These are phyloP conservation scores for Australoheros facetus DNA, from an alignment of 2,797 vertebrate species.

Conservation along the genomic window DNA sequence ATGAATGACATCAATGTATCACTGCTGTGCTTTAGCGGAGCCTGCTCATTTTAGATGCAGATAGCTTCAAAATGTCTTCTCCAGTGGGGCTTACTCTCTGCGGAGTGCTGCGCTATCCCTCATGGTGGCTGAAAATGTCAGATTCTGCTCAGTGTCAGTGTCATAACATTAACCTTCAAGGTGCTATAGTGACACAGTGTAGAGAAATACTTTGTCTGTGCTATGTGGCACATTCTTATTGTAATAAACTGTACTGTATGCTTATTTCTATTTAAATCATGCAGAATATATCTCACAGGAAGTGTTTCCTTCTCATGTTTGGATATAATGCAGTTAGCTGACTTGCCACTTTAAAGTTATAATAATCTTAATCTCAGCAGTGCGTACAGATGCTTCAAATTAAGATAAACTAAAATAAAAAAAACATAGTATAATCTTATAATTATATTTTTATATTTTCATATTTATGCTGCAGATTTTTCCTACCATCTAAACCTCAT, in stretches of 20 bases:
- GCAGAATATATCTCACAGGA: background rate
- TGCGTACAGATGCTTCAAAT: background rate
- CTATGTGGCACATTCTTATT: background rate
- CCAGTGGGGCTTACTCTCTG: slow-evolving; percentile 54
- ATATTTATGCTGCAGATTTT: too few species aligned
- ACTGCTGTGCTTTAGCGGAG: slow-evolving; percentile 33
- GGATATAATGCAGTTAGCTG: background rate
- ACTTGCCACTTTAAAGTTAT: background rate
- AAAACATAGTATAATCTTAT: too few species aligned
- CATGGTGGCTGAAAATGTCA: slow-evolving; percentile 60
- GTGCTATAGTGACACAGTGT: slow-evolving; percentile 4
- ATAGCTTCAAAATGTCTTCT: slow-evolving; percentile 71
- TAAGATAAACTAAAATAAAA: background rate
- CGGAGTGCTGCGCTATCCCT: slow-evolving; percentile 55
- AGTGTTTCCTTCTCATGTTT: background rate
- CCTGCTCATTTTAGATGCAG: slow-evolving; percentile 69
- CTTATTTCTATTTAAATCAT: background rate
- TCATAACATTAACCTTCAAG: slow-evolving; percentile 51
- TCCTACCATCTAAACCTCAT: too few species aligned
- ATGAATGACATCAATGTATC: slow-evolving; percentile 66
- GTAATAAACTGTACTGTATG: background rate
- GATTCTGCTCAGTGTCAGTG: slow-evolving; percentile 68
- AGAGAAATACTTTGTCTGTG: background rate
- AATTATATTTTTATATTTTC: too few species aligned
- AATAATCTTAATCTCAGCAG: background rate